These are phyloP conservation scores for Passer domesticus DNA, from an alignment of 2,113 vertebrate genomes.

Conservation along the genomic window DNA sequence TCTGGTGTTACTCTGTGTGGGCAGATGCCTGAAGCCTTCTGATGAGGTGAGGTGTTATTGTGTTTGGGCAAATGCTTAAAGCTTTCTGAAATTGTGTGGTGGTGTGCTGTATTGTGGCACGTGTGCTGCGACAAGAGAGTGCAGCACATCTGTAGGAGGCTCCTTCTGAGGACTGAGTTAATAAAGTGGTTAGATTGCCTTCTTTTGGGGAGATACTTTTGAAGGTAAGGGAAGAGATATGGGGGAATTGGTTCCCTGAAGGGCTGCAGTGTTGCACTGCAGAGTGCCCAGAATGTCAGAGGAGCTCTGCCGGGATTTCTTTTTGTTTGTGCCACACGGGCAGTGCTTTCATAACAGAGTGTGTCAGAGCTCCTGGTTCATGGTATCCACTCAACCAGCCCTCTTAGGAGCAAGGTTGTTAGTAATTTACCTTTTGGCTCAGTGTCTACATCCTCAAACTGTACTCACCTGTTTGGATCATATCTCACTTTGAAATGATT, in stretches of 20 bases:
- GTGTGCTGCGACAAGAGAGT: not conserved
- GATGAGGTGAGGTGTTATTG: not conserved
- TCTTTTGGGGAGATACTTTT: not conserved
- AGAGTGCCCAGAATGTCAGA: not conserved
- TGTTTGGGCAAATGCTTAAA: not conserved
- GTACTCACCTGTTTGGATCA: not conserved
- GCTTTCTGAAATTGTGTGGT: not conserved
- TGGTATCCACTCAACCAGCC: not conserved
- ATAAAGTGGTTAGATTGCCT: not conserved
- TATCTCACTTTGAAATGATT: conserved; percentile 8
- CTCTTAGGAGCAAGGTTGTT: not conserved
- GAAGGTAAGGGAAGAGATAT: not conserved
- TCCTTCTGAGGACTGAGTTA: not conserved
- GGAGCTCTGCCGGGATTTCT: not conserved
- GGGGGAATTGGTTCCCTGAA: not conserved
- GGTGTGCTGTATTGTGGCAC: not conserved
- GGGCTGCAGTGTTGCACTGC: not conserved
- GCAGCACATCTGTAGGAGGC: not conserved
- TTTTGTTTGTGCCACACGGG: not conserved
- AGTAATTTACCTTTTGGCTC: not conserved
- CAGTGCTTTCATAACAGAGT: not conserved
- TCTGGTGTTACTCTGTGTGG: rapidly evolving
- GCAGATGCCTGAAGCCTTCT: not conserved
- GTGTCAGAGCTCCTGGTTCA: not conserved
- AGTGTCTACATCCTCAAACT: not conserved